Evolutionary conservation across 1,140 invertebrate genomes (phyloP).

Genomic region (Drosophila grimshawi): DNA sequence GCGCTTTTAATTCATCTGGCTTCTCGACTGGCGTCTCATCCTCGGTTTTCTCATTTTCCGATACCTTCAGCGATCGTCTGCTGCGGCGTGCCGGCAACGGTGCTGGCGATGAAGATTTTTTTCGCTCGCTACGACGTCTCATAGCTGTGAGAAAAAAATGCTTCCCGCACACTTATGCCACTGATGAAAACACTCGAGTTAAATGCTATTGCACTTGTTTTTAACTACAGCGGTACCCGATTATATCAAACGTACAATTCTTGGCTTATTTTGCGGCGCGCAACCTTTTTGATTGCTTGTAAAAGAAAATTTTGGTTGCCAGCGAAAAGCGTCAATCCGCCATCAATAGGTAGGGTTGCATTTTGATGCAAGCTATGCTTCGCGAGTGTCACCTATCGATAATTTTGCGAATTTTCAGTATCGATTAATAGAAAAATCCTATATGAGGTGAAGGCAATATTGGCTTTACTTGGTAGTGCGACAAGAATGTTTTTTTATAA

Average conservation of each 20-base stretch:
- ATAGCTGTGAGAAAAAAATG: constrained; percentile 57
- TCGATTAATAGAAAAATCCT: not conserved
- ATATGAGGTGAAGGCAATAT: not conserved
- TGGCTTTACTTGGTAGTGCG: not conserved
- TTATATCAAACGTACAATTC: constrained; percentile 23
- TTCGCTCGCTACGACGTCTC: constrained; percentile 80
- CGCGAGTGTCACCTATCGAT: constrained; percentile 36
- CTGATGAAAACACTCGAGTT: constrained; percentile 49
- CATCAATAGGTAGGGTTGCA: constrained; percentile 70
- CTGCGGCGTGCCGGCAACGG: constrained; percentile 72
- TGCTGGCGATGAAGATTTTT: constrained; percentile 77
- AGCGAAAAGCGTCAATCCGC: constrained; percentile 75
- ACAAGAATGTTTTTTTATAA: not conserved
- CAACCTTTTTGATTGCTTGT: constrained; percentile 40
- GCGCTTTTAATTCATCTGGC: constrained; percentile 41
- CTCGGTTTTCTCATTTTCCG: constrained; percentile 65
- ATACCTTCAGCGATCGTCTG: constrained; percentile 63
- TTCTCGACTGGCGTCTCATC: constrained; percentile 57
- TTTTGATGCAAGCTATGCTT: constrained; percentile 21
- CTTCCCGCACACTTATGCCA: constrained; percentile 29
- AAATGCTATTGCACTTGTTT: constrained; percentile 49
- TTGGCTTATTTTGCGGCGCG: constrained; percentile 22
- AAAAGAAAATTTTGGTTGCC: constrained; percentile 60
- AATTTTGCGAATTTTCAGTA: not conserved
- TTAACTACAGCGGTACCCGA: constrained; percentile 14